Evolutionary conservation across 1,140 invertebrate species (phyloP).

Genomic region (Drosophila dunni): DNA sequence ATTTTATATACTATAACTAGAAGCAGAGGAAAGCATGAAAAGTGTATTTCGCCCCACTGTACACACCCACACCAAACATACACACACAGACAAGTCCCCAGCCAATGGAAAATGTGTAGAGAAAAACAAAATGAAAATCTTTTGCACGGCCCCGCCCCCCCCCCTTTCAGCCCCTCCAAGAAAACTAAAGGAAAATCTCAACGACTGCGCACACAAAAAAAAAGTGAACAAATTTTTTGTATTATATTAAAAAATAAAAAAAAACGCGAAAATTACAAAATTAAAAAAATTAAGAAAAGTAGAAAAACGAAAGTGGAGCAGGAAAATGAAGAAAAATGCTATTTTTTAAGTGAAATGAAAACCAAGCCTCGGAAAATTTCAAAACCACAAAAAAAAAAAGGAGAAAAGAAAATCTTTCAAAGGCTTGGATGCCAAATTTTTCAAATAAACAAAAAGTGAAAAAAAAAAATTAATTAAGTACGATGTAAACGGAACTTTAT

Average conservation of each 20-base stretch:
- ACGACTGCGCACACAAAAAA: conserved; percentile 79
- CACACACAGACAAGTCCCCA: conserved; percentile 23
- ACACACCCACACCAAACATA: conserved; percentile 19
- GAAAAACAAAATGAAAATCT: not conserved
- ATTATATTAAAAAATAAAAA: conserved; percentile 60
- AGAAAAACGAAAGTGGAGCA: not conserved
- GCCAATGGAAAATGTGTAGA: conserved; percentile 13
- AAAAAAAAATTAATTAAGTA: conserved; percentile 26
- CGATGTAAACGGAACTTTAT: conserved; percentile 55
- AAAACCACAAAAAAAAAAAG: conserved; percentile 12
- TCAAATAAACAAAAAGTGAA: conserved; percentile 60
- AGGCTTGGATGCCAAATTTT: conserved; percentile 76
- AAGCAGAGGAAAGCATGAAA: conserved; percentile 5
- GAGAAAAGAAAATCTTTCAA: not conserved
- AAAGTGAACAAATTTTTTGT: conserved; percentile 77
- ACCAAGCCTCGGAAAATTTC: conserved; percentile 52
- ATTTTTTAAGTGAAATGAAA: conserved; percentile 80
- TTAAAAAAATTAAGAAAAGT: conserved; percentile 14
- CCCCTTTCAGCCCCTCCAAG: not conserved
- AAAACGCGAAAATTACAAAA: conserved; percentile 20
- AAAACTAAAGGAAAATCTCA: conserved; percentile 61
- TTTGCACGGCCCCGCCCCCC: conserved; percentile 13
- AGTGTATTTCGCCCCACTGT: conserved; percentile 34
- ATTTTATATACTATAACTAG: conserved; percentile 43
- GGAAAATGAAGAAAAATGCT: conserved; percentile 43